A percentile compares a stretch with the other conserved stretches of the same genome.
Conservation (phyloP, 1,140 invertebrate genomes). For the Elymnias hypermnestra region DNA sequence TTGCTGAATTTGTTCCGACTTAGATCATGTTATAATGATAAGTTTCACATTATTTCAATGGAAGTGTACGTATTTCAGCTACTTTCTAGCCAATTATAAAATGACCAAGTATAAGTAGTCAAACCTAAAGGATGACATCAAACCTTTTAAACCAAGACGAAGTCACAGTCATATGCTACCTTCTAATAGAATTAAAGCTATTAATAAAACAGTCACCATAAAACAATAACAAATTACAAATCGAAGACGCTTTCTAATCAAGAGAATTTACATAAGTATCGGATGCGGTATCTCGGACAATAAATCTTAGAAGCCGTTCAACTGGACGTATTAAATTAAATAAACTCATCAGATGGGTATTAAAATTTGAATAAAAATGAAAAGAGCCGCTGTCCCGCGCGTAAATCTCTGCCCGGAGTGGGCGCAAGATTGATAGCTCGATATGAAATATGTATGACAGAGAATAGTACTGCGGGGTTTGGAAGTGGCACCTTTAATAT, state of each 20-base stretch:
- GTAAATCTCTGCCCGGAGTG: conserved; percentile 40
- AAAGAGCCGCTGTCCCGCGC: conserved; percentile 30
- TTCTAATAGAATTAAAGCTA: conserved; percentile 8
- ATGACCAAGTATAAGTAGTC: no score
- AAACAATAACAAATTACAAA: conserved; percentile 19
- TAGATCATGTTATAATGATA: no score
- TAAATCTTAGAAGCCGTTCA: conserved; percentile 25
- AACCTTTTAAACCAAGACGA: no score
- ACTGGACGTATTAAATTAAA: conserved; percentile 42
- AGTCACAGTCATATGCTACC: no score
- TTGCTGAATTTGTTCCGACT: no score
- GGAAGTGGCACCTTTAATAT: conserved; percentile 15
- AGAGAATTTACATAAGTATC: conserved; percentile 27
- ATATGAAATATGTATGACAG: conserved; percentile 41
- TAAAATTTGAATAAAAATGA: conserved; percentile 56
- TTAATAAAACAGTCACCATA: conserved; percentile 20
- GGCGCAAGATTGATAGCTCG: conserved; percentile 52
- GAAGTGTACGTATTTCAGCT: no score
- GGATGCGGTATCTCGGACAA: conserved; percentile 16
- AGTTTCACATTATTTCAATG: no score
- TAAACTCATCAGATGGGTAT: conserved; percentile 45
- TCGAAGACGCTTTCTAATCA: conserved; percentile 24
- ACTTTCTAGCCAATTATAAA: no score
- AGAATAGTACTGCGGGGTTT: conserved; percentile 1
- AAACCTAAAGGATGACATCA: no score